These are phyloP conservation scores for Aelia acuminata DNA, from an alignment of 2,888 invertebrate species.

Conservation along the genomic window DNA sequence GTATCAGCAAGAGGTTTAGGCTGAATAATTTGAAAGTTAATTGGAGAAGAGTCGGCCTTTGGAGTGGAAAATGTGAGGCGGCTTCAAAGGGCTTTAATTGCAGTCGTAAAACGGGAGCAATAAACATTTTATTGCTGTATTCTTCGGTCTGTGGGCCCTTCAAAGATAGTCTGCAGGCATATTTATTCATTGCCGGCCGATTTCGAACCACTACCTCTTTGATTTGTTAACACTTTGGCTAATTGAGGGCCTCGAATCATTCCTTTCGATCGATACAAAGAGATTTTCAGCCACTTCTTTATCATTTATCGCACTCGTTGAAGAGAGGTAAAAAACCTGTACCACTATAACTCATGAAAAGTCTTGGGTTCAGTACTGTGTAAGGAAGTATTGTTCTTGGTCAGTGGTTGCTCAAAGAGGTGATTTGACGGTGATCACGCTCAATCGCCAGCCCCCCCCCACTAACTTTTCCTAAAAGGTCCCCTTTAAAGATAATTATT, in stretches of 20 bases:
- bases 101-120: neutral
- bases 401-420: too few species aligned
- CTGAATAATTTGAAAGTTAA: constrained; percentile 47
- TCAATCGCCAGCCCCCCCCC: too few species aligned
- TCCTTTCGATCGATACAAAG: neutral
- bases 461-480: too few species aligned
- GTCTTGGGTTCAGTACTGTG: too few species aligned
- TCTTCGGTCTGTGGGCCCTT: neutral
- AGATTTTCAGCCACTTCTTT: neutral
- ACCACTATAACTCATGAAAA: too few species aligned
- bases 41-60: neutral
- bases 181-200: neutral
- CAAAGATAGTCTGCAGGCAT: neutral
- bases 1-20: neutral
- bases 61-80: neutral
- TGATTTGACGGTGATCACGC: too few species aligned
- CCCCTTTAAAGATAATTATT: too few species aligned
- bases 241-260: neutral
- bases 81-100: constrained; percentile 13
- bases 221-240: neutral
- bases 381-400: too few species aligned
- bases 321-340: too few species aligned
- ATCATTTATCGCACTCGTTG: neutral
- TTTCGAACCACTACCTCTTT: neutral
- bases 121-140: constrained; percentile 39